Conservation (phyloP, 2,888 invertebrate genomes). For the Hemaris fuciformis region DNA sequence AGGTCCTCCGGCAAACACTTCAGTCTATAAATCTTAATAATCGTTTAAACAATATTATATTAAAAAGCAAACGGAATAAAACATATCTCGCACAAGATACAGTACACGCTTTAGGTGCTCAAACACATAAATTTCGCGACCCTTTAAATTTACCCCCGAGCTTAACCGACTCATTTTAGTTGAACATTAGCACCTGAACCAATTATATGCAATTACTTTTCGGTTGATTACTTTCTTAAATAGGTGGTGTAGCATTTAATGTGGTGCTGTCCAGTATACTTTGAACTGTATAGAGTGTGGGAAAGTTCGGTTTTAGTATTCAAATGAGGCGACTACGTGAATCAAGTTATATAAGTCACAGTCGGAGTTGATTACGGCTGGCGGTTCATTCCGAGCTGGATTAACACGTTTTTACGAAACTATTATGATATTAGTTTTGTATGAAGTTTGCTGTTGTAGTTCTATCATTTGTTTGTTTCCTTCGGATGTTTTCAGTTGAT, state of each 20-base stretch:
- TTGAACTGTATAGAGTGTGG: background rate
- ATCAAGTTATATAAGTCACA: background rate
- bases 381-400: conserved; percentile 33
- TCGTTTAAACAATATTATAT: background rate
- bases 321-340: background rate
- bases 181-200: conserved; percentile 59
- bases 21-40: background rate
- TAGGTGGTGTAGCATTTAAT: conserved; percentile 34
- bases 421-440: conserved; percentile 13
- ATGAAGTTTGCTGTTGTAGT: background rate
- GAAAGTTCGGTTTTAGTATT: background rate
- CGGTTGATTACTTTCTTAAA: conserved; percentile 53
- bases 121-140: conserved; percentile 6
- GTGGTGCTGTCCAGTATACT: background rate
- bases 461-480: background rate
- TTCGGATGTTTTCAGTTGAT: no score
- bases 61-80: background rate
- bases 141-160: conserved; percentile 12
- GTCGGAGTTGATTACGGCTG: background rate
- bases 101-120: background rate
- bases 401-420: conserved; percentile 35
- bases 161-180: conserved; percentile 16
- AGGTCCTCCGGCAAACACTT: no score
- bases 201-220: conserved; percentile 48
- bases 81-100: background rate